phyloP scores from a whole-genome alignment of 2,888 invertebrate species.

The Leucania comma region DNA sequence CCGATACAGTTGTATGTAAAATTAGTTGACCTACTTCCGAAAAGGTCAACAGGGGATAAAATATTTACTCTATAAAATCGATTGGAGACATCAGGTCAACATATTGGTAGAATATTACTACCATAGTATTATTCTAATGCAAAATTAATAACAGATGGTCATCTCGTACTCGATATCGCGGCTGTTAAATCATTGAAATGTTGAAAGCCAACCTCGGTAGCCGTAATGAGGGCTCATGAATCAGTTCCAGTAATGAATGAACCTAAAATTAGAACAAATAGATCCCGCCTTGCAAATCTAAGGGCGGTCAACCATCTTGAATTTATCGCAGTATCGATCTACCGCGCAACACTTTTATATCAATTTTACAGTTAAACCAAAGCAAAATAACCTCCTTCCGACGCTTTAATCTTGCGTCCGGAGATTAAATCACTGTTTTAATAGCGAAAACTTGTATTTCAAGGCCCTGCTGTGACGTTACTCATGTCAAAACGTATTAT shows the following conservation, averaged over 20 bases:
- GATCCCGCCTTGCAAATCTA: slow-evolving; percentile 66
- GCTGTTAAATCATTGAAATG: background rate
- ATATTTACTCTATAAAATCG: slow-evolving; percentile 32
- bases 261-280: slow-evolving; percentile 73
- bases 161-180: background rate
- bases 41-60: slow-evolving; percentile 34
- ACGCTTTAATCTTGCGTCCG: slow-evolving; percentile 43
- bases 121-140: background rate
- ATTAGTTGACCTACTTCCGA: slow-evolving; percentile 51
- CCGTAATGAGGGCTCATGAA: slow-evolving; percentile 32
- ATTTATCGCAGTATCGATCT: slow-evolving; percentile 81
- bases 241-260: slow-evolving; percentile 60
- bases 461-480: slow-evolving; percentile 83
- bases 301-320: slow-evolving; percentile 84
- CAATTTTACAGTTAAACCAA: slow-evolving; percentile 38
- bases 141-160: slow-evolving; percentile 45
- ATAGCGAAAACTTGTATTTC: slow-evolving; percentile 66
- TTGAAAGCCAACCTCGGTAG: slow-evolving; percentile 11
- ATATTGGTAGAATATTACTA: slow-evolving; percentile 5
- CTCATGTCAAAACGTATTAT: slow-evolving; percentile 83
- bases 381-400: slow-evolving; percentile 38
- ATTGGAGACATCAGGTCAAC: slow-evolving; percentile 16
- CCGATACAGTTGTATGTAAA: slow-evolving; percentile 35
- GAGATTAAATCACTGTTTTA: slow-evolving; percentile 61
- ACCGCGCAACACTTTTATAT: slow-evolving; percentile 56